phyloP scores from a whole-genome alignment of 2,113 vertebrate species.

The Ophiodon elongatus region DNA sequence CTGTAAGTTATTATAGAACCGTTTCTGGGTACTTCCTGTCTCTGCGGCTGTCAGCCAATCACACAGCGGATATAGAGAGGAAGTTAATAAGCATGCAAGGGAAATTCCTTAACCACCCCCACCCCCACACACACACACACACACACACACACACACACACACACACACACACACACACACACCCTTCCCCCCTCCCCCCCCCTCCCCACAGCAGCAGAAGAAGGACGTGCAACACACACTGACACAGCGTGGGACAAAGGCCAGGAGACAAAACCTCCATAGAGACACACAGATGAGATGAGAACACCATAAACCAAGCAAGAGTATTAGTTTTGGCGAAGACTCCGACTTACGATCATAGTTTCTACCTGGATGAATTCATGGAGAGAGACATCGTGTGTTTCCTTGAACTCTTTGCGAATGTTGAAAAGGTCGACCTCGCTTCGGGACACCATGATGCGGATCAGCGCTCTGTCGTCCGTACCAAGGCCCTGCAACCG shows the following conservation, averaged over 20 bases:
- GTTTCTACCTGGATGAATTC: conserved; percentile 94
- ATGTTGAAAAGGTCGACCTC: conserved; percentile 95
- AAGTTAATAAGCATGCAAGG: conserved; percentile 80
- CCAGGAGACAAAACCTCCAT: conserved; percentile 33
- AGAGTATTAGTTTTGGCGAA: conserved; percentile 60
- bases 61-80: conserved; percentile 74
- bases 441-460: conserved; percentile 94
- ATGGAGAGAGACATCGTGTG: conserved; percentile 91
- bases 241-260: conserved; percentile 35
- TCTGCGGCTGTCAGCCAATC: conserved; percentile 72
- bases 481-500: conserved; percentile 91
- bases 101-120: conserved; percentile 86
- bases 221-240: conserved; percentile 67
- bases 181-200: conserved; percentile 49
- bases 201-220: conserved; percentile 62
- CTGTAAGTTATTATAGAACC: conserved; percentile 74
- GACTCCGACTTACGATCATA: conserved; percentile 80
- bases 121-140: conserved; percentile 15
- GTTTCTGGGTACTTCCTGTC: conserved; percentile 81
- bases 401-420: conserved; percentile 92
- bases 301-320: conserved; percentile 29
- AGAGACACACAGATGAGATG: conserved; percentile 31
- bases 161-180: background rate
- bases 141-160: background rate
- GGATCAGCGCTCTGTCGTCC: conserved; percentile 93